phyloP scores from a whole-genome alignment of 2,113 vertebrate species.

The Bolborhynchus lineola region DNA sequence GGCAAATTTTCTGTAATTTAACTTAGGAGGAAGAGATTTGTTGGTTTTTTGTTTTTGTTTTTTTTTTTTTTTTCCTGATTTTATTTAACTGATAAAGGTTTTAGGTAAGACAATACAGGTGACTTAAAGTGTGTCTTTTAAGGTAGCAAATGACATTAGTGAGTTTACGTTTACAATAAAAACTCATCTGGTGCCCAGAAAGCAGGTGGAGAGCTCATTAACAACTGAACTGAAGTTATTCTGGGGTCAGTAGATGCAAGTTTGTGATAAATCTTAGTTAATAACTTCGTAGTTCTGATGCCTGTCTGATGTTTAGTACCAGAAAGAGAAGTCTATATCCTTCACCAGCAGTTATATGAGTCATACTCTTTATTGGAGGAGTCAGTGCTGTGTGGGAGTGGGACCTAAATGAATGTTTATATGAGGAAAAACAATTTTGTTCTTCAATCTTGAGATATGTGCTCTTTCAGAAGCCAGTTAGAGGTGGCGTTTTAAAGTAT shows the following conservation, averaged over 20 bases:
- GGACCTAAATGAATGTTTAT: conserved; percentile 36
- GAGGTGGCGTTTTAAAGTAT: conserved; percentile 20
- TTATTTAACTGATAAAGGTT: not conserved
- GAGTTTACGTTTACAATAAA: not conserved
- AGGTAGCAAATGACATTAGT: not conserved
- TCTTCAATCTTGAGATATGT: conserved; percentile 45
- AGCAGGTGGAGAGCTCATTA: not conserved
- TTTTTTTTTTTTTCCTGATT: not conserved
- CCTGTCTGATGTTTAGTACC: not conserved
- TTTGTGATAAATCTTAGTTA: conserved; percentile 8
- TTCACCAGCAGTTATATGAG: conserved; percentile 19
- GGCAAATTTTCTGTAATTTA: too few relatives aligned
- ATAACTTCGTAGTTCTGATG: not conserved
- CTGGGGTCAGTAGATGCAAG: not conserved
- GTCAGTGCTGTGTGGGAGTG: conserved; percentile 4
- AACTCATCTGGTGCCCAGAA: not conserved
- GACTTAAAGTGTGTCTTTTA: not conserved
- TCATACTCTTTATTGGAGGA: conserved; percentile 4
- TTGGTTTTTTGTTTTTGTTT: too few relatives aligned
- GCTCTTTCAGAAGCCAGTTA: conserved; percentile 17
- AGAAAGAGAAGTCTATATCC: conserved; percentile 32
- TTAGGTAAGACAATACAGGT: not conserved
- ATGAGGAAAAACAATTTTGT: conserved; percentile 40
- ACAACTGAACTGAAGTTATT: not conserved
- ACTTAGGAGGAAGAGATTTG: not conserved